Conservation (phyloP, 1,140 invertebrate species). For the Choristoneura fumiferana region DNA sequence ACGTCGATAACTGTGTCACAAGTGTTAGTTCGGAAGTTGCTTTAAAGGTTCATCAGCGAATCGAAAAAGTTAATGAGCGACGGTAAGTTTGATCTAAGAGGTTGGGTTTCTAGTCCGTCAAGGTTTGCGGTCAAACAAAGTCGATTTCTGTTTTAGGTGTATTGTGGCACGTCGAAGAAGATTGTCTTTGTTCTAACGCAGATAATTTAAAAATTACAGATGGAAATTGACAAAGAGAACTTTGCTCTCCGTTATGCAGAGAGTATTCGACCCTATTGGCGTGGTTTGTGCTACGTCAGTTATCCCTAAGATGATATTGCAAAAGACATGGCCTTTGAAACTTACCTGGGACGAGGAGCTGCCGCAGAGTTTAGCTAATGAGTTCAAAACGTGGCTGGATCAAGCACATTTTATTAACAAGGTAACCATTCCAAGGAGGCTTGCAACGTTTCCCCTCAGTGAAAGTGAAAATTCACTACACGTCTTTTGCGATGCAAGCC, state of each 20-base stretch:
- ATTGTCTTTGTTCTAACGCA: neutral
- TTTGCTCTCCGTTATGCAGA: neutral
- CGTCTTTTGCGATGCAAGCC: constrained; percentile 32
- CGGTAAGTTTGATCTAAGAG: constrained; percentile 17
- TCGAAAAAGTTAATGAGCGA: constrained; percentile 2
- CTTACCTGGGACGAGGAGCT: neutral
- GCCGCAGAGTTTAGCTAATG: neutral
- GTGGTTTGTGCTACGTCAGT: neutral
- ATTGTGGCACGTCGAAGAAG: neutral
- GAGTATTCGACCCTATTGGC: neutral
- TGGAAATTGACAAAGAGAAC: neutral
- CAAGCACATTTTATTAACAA: neutral
- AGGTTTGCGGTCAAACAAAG: no score
- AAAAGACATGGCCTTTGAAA: neutral
- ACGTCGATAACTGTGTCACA: constrained; percentile 21
- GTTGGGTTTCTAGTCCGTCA: constrained; percentile 7
- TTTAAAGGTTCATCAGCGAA: constrained; percentile 14
- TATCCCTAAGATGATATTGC: neutral
- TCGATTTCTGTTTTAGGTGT: neutral
- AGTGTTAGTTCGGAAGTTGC: neutral
- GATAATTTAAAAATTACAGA: neutral
- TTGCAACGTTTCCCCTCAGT: neutral
- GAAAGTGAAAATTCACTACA: constrained; percentile 24
- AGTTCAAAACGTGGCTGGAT: neutral
- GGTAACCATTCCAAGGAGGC: neutral